Percentiles rank a stretch among this genome's conserved stretches.
These are phyloP conservation scores for Elachura formosa DNA, from an alignment of 2,113 vertebrate species.

Conservation along the genomic window DNA sequence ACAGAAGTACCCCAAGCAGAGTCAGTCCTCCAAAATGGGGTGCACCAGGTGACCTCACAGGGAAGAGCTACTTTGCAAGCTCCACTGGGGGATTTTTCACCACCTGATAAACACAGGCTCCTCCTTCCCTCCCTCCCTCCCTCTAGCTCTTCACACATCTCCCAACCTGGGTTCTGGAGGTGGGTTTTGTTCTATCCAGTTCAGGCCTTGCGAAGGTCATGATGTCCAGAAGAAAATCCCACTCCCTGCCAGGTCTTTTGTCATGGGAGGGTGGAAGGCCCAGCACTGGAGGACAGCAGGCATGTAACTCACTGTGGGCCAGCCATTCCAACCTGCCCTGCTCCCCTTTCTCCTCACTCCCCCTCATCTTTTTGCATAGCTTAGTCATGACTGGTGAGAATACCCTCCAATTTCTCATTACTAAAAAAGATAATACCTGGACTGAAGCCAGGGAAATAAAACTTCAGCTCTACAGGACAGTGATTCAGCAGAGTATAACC, in stretches of 20 bases:
- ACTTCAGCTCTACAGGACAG: background rate
- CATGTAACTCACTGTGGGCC: background rate
- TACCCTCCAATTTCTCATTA: background rate
- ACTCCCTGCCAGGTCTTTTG: background rate
- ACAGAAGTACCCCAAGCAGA: background rate
- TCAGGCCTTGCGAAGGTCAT: background rate
- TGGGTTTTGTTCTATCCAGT: background rate
- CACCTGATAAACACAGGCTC: rapidly evolving
- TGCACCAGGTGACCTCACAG: background rate
- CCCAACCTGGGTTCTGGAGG: background rate
- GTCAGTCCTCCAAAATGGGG: background rate
- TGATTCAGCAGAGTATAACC: background rate
- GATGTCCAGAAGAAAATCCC: background rate
- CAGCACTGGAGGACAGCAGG: background rate
- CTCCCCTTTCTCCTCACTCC: background rate
- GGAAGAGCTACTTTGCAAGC: background rate
- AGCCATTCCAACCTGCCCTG: background rate
- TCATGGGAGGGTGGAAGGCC: background rate
- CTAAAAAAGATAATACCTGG: background rate
- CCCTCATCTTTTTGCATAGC: background rate
- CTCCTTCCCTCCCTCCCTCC: background rate
- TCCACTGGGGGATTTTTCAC: background rate
- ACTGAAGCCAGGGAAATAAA: background rate
- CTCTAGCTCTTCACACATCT: background rate
- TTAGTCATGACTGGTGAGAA: background rate